Conservation (phyloP, 2,888 invertebrate species). For the Lasioglossum pauxillum region DNA sequence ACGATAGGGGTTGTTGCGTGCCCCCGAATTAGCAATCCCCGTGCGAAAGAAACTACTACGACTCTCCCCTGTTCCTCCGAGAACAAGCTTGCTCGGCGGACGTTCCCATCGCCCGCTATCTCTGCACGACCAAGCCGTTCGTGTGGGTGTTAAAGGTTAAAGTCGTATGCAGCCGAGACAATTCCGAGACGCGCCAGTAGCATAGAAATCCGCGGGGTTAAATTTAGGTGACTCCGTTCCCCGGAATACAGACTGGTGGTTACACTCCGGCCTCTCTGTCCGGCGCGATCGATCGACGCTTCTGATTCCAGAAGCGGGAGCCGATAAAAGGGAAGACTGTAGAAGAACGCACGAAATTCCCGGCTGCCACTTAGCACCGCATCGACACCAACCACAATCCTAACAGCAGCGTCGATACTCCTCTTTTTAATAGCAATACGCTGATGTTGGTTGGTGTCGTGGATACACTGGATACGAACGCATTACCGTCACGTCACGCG, state of each 20-base stretch:
- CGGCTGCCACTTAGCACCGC: background rate
- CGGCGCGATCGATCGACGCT: background rate
- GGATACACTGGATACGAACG: too few relatives aligned
- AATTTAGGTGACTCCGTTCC: constrained; percentile 33
- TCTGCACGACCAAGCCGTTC: background rate
- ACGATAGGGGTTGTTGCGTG: background rate
- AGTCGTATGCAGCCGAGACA: background rate
- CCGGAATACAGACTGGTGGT: constrained; percentile 12
- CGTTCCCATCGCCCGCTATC: background rate
- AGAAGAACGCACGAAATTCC: constrained; percentile 15
- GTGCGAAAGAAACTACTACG: background rate
- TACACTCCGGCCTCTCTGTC: background rate
- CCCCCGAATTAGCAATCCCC: background rate
- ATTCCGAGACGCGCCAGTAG: constrained; percentile 23
- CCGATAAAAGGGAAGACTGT: background rate
- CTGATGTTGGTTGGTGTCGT: too few relatives aligned
- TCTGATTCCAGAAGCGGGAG: too few relatives aligned
- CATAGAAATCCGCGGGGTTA: constrained; percentile 27
- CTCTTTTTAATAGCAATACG: too few relatives aligned
- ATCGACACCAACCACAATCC: too few relatives aligned
- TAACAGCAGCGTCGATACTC: too few relatives aligned
- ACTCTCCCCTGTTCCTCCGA: background rate
- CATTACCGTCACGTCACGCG: too few relatives aligned
- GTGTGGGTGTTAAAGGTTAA: constrained; percentile 18
- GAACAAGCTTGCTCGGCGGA: background rate